A percentile compares a stretch with the other conserved stretches of the same genome.
Conservation (phyloP, 2,797 vertebrate species). For the Labroides dimidiatus region DNA sequence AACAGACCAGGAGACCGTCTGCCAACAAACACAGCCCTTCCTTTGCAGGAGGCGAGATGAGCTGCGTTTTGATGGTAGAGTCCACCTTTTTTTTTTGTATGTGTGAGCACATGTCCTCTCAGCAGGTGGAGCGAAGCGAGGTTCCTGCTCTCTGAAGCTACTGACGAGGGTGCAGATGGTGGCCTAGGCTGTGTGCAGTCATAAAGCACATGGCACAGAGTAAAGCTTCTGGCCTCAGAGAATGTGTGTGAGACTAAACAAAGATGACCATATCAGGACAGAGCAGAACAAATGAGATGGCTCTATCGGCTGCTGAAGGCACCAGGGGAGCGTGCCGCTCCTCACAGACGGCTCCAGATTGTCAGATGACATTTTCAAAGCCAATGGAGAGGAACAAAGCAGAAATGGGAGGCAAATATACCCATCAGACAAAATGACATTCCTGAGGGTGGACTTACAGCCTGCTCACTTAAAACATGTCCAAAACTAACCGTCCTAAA, state of each 20-base stretch:
- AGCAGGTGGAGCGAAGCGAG: constrained; percentile 55
- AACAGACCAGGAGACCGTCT: constrained; percentile 54
- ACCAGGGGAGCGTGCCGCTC: constrained; percentile 30
- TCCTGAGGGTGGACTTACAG: constrained; percentile 18
- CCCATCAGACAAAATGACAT: constrained; percentile 38
- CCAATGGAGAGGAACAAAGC: constrained; percentile 42
- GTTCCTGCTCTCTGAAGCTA: constrained; percentile 56
- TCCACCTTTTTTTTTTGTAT: constrained; percentile 41
- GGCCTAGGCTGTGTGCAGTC: constrained; percentile 53
- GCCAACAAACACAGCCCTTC: constrained; percentile 56
- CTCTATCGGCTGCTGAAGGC: constrained; percentile 50
- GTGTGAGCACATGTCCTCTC: constrained; percentile 68
- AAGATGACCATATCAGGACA: constrained; percentile 57
- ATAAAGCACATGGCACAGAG: constrained; percentile 47
- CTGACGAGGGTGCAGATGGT: constrained; percentile 64
- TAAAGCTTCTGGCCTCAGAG: constrained; percentile 38
- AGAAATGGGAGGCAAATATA: constrained; percentile 30
- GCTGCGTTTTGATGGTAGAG: constrained; percentile 41
- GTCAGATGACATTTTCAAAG: constrained; percentile 71
- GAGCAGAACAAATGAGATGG: constrained; percentile 65
- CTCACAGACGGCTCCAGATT: constrained; percentile 45
- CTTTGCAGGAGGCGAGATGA: constrained; percentile 42
- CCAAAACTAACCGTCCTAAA: constrained; percentile 23
- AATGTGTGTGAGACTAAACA: constrained; percentile 49
- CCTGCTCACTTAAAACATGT: constrained; percentile 14